Conservation (phyloP, 2,797 vertebrate species). For the Phalanger gymnotis region DNA sequence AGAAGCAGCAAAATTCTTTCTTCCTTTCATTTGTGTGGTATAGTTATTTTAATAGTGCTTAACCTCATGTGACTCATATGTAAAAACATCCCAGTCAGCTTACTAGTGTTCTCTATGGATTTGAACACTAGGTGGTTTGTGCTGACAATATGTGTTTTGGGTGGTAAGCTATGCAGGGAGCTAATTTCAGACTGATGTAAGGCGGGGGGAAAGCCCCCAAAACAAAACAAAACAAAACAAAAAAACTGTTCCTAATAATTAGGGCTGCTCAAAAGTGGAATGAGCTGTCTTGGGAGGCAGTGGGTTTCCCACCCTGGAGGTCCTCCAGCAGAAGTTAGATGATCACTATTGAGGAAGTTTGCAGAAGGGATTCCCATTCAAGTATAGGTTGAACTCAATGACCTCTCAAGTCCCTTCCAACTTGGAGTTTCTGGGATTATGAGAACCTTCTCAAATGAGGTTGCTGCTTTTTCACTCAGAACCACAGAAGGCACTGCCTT, state of each 20-base stretch:
- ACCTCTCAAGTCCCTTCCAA: not conserved
- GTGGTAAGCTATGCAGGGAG: not conserved
- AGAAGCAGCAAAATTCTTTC: slow-evolving; percentile 5
- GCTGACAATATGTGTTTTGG: slow-evolving; percentile 8
- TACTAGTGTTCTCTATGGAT: not conserved
- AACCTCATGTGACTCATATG: slow-evolving; percentile 50
- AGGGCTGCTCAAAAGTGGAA: not conserved
- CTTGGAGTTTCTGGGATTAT: not conserved
- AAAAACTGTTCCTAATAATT: not conserved
- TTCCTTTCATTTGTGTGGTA: slow-evolving; percentile 30
- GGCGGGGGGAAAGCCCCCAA: not conserved
- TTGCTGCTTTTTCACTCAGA: not conserved
- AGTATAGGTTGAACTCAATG: not conserved
- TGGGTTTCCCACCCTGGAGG: not conserved
- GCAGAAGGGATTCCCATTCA: not conserved
- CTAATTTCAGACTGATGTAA: not conserved
- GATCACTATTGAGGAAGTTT: not conserved
- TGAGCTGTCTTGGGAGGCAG: not conserved
- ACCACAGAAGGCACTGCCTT: not conserved
- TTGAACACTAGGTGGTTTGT: not conserved
- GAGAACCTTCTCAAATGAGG: not conserved
- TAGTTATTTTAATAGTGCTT: slow-evolving; percentile 56
- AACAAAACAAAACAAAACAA: not conserved
- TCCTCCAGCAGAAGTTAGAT: not conserved
- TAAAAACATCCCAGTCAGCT: slow-evolving; percentile 55